Base-by-base conservation (phyloP, 2,888 invertebrate genomes). In the Criorhina ranunculi region DNA sequence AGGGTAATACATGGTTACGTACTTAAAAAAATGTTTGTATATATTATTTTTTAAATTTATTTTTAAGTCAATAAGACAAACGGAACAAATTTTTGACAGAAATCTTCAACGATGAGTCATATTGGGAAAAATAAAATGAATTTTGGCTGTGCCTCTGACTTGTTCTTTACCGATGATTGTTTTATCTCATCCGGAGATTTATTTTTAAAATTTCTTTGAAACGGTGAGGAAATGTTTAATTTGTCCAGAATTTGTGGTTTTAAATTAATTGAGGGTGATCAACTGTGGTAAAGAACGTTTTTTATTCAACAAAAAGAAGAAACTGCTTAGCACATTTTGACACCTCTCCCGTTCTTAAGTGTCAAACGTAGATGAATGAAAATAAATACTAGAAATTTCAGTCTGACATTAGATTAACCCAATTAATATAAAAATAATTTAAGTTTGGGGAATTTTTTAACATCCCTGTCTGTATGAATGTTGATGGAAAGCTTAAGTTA, bases 141-240 rank as follows among this genome's bases (percentile, higher is more conserved):
- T 17, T 35, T 35, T 55, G 33, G 33, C 55, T 6, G 33, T 55
- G 33, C 11, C 8, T 35, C 17, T 9, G 17, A 3, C 3, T 6
- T 7, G 44, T 15, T 46, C 9, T 8, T 3, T 7, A 12, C 8
- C 11, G 33, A 55, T 55, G 55, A 55, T 17, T 33, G 55, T 55
- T 55, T 55, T 33, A 55, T 55, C 5, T 15, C 12, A 7, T 53
- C 51, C 29, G 11, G 51, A 51, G 12, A 51, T 53, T 53, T 53
- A 53, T 53, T 53, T 53, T 42, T 15, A 37, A 3, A 33, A 6
- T 24, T 49, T 49, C 33, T 55, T 55, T 55, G 17, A 35, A 33
- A 4, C 17, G 17, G 17, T 0, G 17, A 55, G 17, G 55, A 11
- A 17, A 55, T 55, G 12, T 55, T 11, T 11, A 33, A 55, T 35